Evolutionary conservation across 2,113 vertebrate species (phyloP), one percentile per base, ranked within the genome.

Genomic region (Colistium nudipinnis): DNA sequence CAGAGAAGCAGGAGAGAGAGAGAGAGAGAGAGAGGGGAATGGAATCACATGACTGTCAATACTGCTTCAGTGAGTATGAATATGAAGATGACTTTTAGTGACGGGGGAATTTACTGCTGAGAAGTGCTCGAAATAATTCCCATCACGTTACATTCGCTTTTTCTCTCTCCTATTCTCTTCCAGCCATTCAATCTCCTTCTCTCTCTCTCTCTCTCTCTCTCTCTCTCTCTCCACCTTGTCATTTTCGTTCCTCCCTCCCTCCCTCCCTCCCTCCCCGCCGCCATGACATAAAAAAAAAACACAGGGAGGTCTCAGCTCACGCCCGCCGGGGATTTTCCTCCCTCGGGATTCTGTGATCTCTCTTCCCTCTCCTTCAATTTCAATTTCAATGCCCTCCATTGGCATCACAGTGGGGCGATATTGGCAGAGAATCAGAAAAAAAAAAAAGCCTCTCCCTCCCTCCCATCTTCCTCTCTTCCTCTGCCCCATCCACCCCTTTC

Each of bases 331-430:
- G 64, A 72, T 74, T 83, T 75, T 67, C 49, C 55, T 82, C 78
- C 76, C 74, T 22, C 1, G 53, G 74, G 84, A 87, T 53, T 69
- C 60, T 72, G 61, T 78, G 73, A 83, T 87, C 79, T 68, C 81
- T 65, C 69, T 53, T 60, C 62, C 38, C 54, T 52, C 43, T 53
- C 66, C 74, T 78, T 81, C 77, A 68, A 59, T 88, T 80, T 89
- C 68, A 74, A 74, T 77, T 81, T 74, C 77, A 83, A 74, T 78
- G 70, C 28, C 62, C 61, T 75, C 75, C 57, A 71, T 54, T 64
- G 83, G 53, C 63, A 79, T 69, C 41, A 45, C 57, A 69, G 62
- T 67, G 39, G 43, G 81, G 79, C 62, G 73, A 81, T 81, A 89
- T 78, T 80, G 81, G 63, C 61, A 47, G 30, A 53, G 62, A 65